These are phyloP conservation scores for Myanophis thanlyinensis DNA, from an alignment of 2,113 vertebrate genomes.

Conservation along the genomic window DNA sequence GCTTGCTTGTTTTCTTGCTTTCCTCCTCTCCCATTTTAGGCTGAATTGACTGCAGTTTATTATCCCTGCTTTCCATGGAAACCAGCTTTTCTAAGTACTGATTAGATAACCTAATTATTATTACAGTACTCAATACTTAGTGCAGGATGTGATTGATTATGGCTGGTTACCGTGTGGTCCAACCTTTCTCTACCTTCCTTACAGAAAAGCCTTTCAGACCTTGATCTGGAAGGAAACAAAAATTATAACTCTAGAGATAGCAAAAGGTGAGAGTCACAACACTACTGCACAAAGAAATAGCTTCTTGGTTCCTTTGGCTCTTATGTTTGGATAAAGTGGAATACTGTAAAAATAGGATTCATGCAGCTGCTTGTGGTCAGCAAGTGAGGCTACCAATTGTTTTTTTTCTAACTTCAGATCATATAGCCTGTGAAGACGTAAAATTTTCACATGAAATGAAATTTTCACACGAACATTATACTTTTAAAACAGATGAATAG, in stretches of 20 bases:
- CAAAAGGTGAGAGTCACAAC: neutral
- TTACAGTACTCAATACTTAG: neutral
- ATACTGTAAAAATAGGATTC: neutral
- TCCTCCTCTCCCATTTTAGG: neutral
- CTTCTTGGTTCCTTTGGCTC: neutral
- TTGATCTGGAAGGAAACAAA: neutral
- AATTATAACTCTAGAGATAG: neutral
- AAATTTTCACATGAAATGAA: neutral
- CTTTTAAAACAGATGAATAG: neutral
- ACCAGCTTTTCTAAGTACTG: neutral
- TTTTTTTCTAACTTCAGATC: neutral
- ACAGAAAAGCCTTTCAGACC: neutral
- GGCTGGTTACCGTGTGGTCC: neutral
- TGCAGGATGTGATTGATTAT: neutral
- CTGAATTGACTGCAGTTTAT: neutral
- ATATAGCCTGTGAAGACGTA: neutral
- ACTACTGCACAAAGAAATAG: neutral
- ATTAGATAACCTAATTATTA: neutral
- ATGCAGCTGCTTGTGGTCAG: neutral
- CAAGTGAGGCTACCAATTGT: neutral
- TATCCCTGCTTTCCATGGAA: neutral
- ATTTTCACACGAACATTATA: neutral
- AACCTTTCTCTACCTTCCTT: neutral
- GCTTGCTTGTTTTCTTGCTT: neutral
- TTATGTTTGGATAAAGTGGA: neutral